Conservation (phyloP, 2,113 vertebrate genomes). For the Hypanus sabinus region DNA sequence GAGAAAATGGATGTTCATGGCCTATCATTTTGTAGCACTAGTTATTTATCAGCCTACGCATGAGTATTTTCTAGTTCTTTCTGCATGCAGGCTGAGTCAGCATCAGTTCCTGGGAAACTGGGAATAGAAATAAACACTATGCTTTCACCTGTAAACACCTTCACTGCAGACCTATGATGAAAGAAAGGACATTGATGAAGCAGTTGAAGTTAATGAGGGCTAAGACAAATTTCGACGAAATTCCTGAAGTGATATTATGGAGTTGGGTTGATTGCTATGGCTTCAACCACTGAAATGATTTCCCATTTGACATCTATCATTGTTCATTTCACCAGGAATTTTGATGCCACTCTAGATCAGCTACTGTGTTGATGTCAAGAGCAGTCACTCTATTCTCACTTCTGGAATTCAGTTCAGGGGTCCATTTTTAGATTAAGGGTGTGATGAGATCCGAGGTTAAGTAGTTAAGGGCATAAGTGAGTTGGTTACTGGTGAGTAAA, state of each 20-base stretch:
- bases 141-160: neutral
- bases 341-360: neutral
- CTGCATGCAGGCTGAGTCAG: neutral
- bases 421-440: neutral
- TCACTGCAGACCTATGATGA: neutral
- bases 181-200: neutral
- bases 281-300: no score
- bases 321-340: neutral
- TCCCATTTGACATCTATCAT: neutral
- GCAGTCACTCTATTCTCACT: neutral
- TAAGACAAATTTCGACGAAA: no score
- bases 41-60: no score
- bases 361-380: neutral
- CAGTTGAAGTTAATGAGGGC: no score
- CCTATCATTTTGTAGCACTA: no score
- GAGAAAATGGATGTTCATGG: no score
- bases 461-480: neutral
- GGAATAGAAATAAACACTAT: no score
- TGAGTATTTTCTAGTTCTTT: neutral
- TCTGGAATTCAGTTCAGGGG: neutral
- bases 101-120: neutral
- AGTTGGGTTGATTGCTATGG: no score
- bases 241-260: no score
- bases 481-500: neutral
- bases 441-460: neutral